A percentile compares a stretch with the other conserved stretches of the same genome.
Evolutionary conservation across 2,888 invertebrate genomes (phyloP).

Genomic region (Sphecodes monilicornis): DNA sequence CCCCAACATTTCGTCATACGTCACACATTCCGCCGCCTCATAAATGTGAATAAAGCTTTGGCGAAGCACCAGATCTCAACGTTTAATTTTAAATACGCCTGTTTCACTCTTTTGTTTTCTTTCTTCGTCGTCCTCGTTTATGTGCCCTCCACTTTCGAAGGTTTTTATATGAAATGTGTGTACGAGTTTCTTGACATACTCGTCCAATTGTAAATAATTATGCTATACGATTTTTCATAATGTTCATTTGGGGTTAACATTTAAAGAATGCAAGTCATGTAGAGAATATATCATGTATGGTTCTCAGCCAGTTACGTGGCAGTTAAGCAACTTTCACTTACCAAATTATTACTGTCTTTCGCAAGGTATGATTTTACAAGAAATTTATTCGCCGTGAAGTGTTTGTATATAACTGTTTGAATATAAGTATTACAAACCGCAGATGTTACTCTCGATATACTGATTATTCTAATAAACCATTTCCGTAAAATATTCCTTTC

Average conservation of each 20-base stretch:
- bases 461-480: background rate
- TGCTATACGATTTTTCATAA: background rate
- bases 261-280: background rate
- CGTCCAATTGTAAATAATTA: background rate
- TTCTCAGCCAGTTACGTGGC: background rate
- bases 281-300: background rate
- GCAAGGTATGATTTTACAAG: background rate
- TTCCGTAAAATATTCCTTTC: background rate
- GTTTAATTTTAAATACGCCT: constrained; percentile 10
- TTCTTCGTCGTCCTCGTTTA: background rate
- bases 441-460: background rate
- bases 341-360: background rate
- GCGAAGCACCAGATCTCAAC: constrained; percentile 59
- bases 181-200: background rate
- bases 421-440: background rate
- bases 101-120: constrained; percentile 18
- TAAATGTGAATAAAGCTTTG: constrained; percentile 54
- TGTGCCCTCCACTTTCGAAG: background rate
- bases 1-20: constrained; percentile 56
- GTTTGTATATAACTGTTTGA: background rate
- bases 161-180: background rate
- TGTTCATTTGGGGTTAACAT: background rate
- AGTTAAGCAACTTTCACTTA: constrained; percentile 32
- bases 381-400: background rate
- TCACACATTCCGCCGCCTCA: constrained; percentile 54